Conservation (phyloP, 2,113 vertebrate genomes). For the Phoenicopterus ruber region DNA sequence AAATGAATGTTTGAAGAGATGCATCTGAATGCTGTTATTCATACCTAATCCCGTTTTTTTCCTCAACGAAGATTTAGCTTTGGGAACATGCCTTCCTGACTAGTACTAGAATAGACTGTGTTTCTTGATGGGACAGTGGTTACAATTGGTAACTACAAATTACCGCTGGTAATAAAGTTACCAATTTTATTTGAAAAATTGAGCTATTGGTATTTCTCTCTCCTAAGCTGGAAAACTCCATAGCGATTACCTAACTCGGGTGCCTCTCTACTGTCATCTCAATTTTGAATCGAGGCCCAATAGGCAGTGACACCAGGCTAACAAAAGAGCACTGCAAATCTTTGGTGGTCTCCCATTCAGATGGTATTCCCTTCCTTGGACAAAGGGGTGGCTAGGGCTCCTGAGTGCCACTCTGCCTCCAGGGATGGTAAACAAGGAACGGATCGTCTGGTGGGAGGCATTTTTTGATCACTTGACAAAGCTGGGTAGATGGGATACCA, state of each 20-base stretch:
- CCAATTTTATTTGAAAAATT: not conserved
- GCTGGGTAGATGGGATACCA: constrained; percentile 43
- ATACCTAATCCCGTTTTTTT: not conserved
- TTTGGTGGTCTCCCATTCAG: constrained; percentile 66
- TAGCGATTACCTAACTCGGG: not conserved
- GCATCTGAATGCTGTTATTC: not conserved
- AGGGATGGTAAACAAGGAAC: constrained; percentile 37
- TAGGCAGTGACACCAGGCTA: constrained; percentile 41
- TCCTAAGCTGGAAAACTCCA: not conserved
- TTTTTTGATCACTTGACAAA: constrained; percentile 49
- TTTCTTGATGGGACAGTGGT: not conserved
- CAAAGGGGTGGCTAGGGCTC: constrained; percentile 42
- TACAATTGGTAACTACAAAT: not conserved
- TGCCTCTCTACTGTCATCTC: constrained; percentile 22
- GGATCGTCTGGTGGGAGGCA: constrained; percentile 17
- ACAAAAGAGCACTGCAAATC: constrained; percentile 53
- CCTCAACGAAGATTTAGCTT: not conserved
- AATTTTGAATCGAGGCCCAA: constrained; percentile 7
- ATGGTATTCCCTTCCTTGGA: constrained; percentile 45
- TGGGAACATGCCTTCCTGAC: not conserved
- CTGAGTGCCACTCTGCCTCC: constrained; percentile 42
- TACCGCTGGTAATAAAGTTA: not conserved
- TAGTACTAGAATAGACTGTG: not conserved
- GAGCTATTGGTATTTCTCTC: not conserved
- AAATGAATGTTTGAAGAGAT: not conserved